Evolutionary conservation across 2,797 vertebrate species (phyloP), one percentile per base, ranked within the genome.

Genomic region (Hemitrygon akajei): DNA sequence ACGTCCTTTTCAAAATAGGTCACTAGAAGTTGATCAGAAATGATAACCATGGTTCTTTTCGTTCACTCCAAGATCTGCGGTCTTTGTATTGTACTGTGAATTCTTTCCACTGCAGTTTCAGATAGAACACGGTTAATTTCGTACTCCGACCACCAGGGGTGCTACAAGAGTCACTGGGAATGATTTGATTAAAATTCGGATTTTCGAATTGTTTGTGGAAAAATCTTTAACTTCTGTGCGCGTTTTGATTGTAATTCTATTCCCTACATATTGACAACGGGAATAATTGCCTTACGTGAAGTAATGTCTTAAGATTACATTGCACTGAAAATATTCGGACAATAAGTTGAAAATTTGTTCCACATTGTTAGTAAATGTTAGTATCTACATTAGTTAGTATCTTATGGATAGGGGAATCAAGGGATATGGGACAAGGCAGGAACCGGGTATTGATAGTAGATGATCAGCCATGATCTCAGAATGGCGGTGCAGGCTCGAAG

Each of bases 291-390:
- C 34, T 66, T 7, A 69, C 16, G 5, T 25, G 18, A 37, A 16
- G 30, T 14, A 14, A 27, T 84, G 47, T 9, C 81, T 84, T 27
- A 16, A 0, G 27, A 14, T 66, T 66, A 22, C 37, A 34, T 66
- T 89, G 30, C n/a, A 69, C 63, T 89, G 34, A 20, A 89, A 89
- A 69, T 89, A 60, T 86, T 86, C 82, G 30, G n/a, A 69, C 86
- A 80, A 14, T 20, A 37, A 4, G 12, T 80, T 40, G 3, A 27
- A 10, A 20, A 66, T 66, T 66, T 30, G 69, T 20, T 6, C 27
- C 9, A 25, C 22, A 2, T 58, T n/a, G 71, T 91, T 16, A 76
- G 18, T 76, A 22, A 30, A 76, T n/a, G n/a, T n/a, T n/a, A n/a
- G n/a, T n/a, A n/a, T n/a, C n/a, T n/a, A n/a, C n/a, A n/a, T n/a